Evolutionary conservation across 2,888 invertebrate genomes (phyloP).

Genomic region (Cylindroiulus punctatus): DNA sequence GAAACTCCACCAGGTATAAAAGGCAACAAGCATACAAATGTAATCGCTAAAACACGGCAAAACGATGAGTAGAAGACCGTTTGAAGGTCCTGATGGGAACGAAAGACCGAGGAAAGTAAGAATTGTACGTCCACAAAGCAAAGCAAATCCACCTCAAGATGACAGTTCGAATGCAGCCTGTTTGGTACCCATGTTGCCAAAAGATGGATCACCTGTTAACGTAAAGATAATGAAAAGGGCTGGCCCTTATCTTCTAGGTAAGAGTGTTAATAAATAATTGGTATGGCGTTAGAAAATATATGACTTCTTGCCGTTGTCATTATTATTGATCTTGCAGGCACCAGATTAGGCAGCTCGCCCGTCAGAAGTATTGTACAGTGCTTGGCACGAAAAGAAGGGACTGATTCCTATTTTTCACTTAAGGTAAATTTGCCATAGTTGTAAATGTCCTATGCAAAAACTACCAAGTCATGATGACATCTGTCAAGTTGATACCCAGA

Average conservation of each 20-base stretch:
- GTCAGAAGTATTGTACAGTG: constrained; percentile 81
- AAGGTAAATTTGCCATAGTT: constrained; percentile 66
- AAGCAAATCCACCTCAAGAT: not conserved
- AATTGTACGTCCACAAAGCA: constrained; percentile 37
- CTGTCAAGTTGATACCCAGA: no score
- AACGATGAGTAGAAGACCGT: constrained; percentile 38
- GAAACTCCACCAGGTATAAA: not conserved
- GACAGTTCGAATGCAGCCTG: not conserved
- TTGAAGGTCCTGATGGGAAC: constrained; percentile 15
- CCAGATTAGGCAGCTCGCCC: constrained; percentile 77
- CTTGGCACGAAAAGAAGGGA: constrained; percentile 76
- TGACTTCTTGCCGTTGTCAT: no score
- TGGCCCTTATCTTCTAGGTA: constrained; percentile 74
- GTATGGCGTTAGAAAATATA: no score
- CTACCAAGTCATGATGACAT: no score
- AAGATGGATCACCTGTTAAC: constrained; percentile 69
- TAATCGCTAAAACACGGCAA: not conserved
- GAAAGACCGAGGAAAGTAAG: constrained; percentile 49
- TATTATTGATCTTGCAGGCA: constrained; percentile 67
- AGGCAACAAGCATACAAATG: not conserved
- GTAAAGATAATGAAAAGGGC: constrained; percentile 69
- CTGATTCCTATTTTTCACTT: constrained; percentile 76
- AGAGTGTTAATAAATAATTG: constrained; percentile 28
- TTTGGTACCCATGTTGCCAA: constrained; percentile 2
- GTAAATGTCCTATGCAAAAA: not conserved